Percentiles rank a stretch among this genome's conserved stretches.
Evolutionary conservation across 2,888 invertebrate species (phyloP).

Genomic region (Nemotelus nigrinus): DNA sequence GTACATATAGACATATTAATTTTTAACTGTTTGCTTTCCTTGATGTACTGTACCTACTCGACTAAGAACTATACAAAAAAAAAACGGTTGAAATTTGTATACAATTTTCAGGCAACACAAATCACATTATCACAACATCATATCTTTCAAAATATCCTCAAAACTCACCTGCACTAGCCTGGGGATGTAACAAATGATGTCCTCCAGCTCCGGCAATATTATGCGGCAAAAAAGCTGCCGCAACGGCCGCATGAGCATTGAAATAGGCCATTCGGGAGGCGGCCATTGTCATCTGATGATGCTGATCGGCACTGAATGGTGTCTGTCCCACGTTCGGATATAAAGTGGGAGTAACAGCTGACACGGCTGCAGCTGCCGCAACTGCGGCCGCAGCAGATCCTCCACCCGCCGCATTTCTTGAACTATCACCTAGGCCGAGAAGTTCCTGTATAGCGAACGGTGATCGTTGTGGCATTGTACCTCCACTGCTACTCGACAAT

Average conservation of each 20-base stretch:
- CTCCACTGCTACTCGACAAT: constrained; percentile 16
- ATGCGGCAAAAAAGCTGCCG: constrained; percentile 85
- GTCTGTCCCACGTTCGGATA: constrained; percentile 55
- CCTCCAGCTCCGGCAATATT: constrained; percentile 69
- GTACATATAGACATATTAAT: no score
- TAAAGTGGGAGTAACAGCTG: constrained; percentile 51
- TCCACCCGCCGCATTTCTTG: constrained; percentile 35
- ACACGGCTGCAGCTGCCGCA: constrained; percentile 56
- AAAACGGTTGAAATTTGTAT: no score
- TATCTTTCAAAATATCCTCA: neutral
- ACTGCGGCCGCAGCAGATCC: constrained; percentile 52
- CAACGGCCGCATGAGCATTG: constrained; percentile 91
- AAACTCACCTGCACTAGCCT: constrained; percentile 59
- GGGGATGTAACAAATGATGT: constrained; percentile 64
- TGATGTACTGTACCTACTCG: no score
- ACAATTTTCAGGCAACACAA: no score
- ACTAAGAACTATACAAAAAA: no score
- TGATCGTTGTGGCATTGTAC: constrained; percentile 64
- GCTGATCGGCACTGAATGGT: constrained; percentile 56
- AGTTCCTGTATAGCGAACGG: constrained; percentile 66
- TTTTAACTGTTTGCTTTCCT: no score
- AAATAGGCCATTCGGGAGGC: constrained; percentile 88
- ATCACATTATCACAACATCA: no score
- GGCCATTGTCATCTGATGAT: constrained; percentile 64
- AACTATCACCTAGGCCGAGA: constrained; percentile 59